These are phyloP conservation scores for Chaetura pelagica DNA, from an alignment of 2,113 vertebrate species.

Conservation along the genomic window DNA sequence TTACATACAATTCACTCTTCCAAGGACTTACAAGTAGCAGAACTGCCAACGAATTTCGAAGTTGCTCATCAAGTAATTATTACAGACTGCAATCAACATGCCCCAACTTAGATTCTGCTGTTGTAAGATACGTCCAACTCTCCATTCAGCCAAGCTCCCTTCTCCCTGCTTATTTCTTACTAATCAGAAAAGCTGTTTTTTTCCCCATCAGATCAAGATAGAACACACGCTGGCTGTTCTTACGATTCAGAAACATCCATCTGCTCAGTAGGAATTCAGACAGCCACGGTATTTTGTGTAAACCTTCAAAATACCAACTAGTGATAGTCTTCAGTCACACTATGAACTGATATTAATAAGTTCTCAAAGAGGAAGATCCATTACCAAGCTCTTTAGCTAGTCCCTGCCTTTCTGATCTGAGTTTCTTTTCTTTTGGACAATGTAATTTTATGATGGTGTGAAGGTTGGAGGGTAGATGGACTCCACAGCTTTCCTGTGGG, in stretches of 20 bases:
- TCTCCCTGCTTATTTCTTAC: background rate
- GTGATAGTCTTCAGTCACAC: background rate
- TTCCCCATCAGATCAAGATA: background rate
- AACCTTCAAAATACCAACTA: background rate
- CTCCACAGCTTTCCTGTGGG: background rate
- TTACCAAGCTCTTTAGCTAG: conserved; percentile 23
- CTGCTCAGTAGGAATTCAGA: background rate
- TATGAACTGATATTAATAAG: background rate
- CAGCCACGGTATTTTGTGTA: background rate
- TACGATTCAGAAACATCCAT: background rate
- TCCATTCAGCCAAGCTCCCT: background rate
- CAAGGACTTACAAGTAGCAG: background rate
- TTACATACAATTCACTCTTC: background rate
- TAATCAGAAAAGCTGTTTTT: background rate
- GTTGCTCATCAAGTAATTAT: background rate
- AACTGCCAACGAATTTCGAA: conserved; percentile 5
- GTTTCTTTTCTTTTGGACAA: conserved; percentile 19
- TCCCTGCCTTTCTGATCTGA: background rate
- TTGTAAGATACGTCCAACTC: background rate
- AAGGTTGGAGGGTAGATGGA: background rate
- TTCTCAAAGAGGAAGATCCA: background rate
- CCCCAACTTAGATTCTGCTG: background rate
- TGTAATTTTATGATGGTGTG: conserved; percentile 15
- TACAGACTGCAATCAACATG: background rate
- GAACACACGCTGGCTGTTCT: background rate